Evolutionary conservation across 2,888 invertebrate species (phyloP), one percentile per base, ranked within the genome.

Genomic region (Synanthedon vespiformis): DNA sequence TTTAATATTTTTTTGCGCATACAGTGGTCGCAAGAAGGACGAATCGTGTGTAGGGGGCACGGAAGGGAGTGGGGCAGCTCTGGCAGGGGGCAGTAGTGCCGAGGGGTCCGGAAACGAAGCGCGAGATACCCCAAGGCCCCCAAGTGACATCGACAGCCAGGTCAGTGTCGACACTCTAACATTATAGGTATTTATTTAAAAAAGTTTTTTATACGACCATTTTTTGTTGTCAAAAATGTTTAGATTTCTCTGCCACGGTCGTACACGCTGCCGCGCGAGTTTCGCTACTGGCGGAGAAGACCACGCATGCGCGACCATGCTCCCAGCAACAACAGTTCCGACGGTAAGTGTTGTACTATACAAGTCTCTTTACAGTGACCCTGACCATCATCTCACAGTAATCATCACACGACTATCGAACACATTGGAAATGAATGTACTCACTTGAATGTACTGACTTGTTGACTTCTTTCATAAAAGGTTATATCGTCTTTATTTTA

Each of bases 241-340:
- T 90, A 95, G 89, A 90, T 95, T 60, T 95, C 95, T 2, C 80
- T 95, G 52, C 95, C 95, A 0, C 89, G 95, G 18, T 95, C 94
- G 34, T 95, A 95, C 74, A 95, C 95, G 1, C 80, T 95, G 51
- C 95, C 95, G 1, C 89, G 95, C 13, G 94, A 95, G 80, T 95
- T 95, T 80, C 93, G 94, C 66, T 95, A 94, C 83, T 93, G 93
- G 84, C 80, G 93, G 40, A 81, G 92, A 57, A 88, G 92, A 58
- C 85, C 90, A 53, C 81, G 91, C 55, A 88, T 91, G 58, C 80
- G 90, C 54, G 91, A 92, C 70, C 92, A 92, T 64, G 89, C 93
- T 18, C 92, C 93, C 10, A 94, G 94, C 61, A 95, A 94, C 41
- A 95, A 95, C 68, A 95, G 95, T 65, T 95, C 95, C 62, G 95